These are phyloP conservation scores for Theristicus caerulescens DNA, from an alignment of 2,113 vertebrate species.

Conservation along the genomic window DNA sequence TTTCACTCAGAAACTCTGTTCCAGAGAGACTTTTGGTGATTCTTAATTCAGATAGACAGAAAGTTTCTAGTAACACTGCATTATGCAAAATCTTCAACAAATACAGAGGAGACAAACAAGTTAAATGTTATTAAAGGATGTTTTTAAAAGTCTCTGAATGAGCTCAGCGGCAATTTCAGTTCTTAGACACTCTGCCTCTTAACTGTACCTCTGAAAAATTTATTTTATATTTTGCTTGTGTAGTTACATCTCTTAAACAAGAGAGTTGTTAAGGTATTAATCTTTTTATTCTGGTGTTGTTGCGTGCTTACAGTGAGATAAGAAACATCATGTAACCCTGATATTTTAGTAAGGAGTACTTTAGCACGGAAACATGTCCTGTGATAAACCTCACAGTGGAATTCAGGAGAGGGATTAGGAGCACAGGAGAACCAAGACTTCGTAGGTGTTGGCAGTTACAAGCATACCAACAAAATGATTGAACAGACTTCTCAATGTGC, in stretches of 20 bases:
- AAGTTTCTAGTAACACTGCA: slow-evolving; percentile 26
- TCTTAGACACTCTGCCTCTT: not conserved
- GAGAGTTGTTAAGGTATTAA: not conserved
- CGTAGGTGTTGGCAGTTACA: not conserved
- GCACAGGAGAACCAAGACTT: not conserved
- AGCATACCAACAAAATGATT: not conserved
- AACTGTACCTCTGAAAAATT: not conserved
- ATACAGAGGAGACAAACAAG: slow-evolving; percentile 3
- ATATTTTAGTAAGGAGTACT: not conserved
- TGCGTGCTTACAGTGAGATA: not conserved
- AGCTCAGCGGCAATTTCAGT: not conserved
- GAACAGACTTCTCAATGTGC: not conserved
- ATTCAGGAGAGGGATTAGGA: not conserved
- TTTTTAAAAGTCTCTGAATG: slow-evolving; percentile 37
- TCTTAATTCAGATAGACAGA: slow-evolving; percentile 51
- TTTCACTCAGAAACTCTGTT: slow-evolving; percentile 26
- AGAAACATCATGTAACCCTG: not conserved
- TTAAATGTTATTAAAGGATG: slow-evolving; percentile 11
- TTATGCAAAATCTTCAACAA: slow-evolving; percentile 36
- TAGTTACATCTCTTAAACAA: not conserved
- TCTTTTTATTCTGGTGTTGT: not conserved
- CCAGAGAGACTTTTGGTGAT: slow-evolving; percentile 10
- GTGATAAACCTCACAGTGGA: not conserved
- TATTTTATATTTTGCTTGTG: not conserved
- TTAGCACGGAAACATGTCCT: not conserved